These are phyloP conservation scores for Blomia tropicalis DNA, from an alignment of 2,888 invertebrate species.

Conservation along the genomic window DNA sequence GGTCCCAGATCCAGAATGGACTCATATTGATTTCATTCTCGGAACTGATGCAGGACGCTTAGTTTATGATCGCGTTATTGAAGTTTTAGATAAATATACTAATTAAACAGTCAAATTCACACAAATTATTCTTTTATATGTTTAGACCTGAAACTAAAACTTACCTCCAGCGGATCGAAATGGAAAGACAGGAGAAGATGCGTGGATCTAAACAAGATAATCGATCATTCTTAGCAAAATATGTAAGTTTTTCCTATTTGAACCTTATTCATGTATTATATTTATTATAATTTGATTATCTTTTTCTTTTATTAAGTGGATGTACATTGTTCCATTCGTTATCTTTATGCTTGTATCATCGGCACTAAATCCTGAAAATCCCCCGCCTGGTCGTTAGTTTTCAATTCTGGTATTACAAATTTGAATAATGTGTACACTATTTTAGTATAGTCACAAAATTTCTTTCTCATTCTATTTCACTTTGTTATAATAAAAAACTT, in stretches of 20 bases:
- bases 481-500: too few relatives aligned
- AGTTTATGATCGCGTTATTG: too few relatives aligned
- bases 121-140: background rate
- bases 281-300: background rate
- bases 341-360: slow-evolving; percentile 77
- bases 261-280: background rate
- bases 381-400: background rate
- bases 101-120: background rate
- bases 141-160: slow-evolving; percentile 78
- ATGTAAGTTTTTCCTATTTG: slow-evolving; percentile 68
- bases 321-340: slow-evolving; percentile 89
- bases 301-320: slow-evolving; percentile 62
- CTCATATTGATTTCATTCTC: slow-evolving; percentile 24
- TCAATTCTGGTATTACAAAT: too few relatives aligned
- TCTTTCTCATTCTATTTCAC: too few relatives aligned
- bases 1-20: slow-evolving; percentile 23
- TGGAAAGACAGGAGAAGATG: slow-evolving; percentile 66
- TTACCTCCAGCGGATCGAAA: slow-evolving; percentile 79
- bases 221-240: slow-evolving; percentile 89
- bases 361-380: slow-evolving; percentile 56
- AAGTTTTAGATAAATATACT: too few relatives aligned
- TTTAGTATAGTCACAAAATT: too few relatives aligned
- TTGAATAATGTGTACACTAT: too few relatives aligned
- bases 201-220: slow-evolving; percentile 57
- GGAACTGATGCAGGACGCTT: too few relatives aligned